These are phyloP conservation scores for Centruroides sculpturatus DNA, from an alignment of 1,140 invertebrate genomes.

Conservation along the genomic window DNA sequence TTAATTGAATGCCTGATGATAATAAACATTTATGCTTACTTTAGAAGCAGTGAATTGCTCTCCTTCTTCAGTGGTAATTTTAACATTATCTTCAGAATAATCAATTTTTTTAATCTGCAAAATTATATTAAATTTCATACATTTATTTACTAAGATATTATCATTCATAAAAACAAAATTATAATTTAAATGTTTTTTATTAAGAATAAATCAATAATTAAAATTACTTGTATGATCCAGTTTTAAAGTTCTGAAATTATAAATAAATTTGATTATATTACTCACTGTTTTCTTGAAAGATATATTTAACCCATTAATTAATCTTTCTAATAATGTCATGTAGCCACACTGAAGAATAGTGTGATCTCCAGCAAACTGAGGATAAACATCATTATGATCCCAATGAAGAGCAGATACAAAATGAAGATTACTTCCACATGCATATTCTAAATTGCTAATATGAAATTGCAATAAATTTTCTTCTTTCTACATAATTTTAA, in stretches of 20 bases:
- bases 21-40: constrained; percentile 14
- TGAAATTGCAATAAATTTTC: constrained; percentile 29
- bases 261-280: background rate
- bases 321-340: constrained; percentile 17
- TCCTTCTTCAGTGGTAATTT: constrained; percentile 18
- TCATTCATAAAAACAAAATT: too few relatives aligned
- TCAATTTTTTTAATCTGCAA: constrained; percentile 24
- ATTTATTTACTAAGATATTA: too few relatives aligned
- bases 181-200: too few relatives aligned
- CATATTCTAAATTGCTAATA: constrained; percentile 31
- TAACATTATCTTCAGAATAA: constrained; percentile 22
- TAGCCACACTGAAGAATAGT: constrained; percentile 24
- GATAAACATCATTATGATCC: constrained; percentile 33
- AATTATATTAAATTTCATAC: too few relatives aligned
- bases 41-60: constrained; percentile 15
- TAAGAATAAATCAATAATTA: too few relatives aligned
- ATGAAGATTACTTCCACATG: constrained; percentile 27
- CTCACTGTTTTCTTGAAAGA: background rate
- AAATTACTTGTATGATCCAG: too few relatives aligned
- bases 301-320: too few relatives aligned
- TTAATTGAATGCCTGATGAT: too few relatives aligned
- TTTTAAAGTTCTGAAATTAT: too few relatives aligned
- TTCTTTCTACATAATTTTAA: constrained; percentile 21
- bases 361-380: constrained; percentile 29
- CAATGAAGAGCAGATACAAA: constrained; percentile 29